phyloP scores from a whole-genome alignment of 2,113 vertebrate species.

The Agapornis roseicollis region DNA sequence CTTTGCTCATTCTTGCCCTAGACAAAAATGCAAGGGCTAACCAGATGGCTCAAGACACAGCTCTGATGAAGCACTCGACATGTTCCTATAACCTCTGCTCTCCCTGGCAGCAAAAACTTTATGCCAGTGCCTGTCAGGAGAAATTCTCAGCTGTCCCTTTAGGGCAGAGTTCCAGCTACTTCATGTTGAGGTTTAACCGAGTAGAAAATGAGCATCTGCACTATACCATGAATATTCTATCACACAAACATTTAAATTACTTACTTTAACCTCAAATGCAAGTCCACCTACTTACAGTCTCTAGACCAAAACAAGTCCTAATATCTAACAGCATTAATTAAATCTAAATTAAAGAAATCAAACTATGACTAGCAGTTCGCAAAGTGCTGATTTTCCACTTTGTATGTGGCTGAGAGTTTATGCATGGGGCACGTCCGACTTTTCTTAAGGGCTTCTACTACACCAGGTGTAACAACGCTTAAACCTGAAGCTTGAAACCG shows the following conservation, averaged over 20 bases:
- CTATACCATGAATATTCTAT: neutral
- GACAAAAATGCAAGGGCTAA: neutral
- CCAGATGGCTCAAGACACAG: neutral
- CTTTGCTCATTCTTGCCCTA: neutral
- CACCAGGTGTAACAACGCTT: neutral
- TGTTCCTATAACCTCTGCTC: neutral
- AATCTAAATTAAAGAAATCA: neutral
- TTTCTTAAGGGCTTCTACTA: neutral
- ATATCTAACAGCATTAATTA: neutral
- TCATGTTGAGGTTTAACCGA: neutral
- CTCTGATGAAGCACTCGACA: neutral
- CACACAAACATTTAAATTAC: neutral
- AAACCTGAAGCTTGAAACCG: neutral
- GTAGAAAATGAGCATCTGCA: constrained; percentile 43
- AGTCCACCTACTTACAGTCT: neutral
- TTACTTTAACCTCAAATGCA: neutral
- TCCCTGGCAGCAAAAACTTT: neutral
- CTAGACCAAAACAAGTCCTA: neutral
- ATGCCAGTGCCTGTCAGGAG: neutral
- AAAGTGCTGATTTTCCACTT: neutral
- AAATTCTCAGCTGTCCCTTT: constrained; percentile 12
- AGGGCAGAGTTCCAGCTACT: constrained; percentile 33
- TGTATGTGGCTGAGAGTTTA: neutral
- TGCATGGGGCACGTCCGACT: neutral
- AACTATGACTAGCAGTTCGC: neutral